These are phyloP conservation scores for Gymnocephalus cernua DNA, from an alignment of 2,113 vertebrate genomes.

Conservation along the genomic window DNA sequence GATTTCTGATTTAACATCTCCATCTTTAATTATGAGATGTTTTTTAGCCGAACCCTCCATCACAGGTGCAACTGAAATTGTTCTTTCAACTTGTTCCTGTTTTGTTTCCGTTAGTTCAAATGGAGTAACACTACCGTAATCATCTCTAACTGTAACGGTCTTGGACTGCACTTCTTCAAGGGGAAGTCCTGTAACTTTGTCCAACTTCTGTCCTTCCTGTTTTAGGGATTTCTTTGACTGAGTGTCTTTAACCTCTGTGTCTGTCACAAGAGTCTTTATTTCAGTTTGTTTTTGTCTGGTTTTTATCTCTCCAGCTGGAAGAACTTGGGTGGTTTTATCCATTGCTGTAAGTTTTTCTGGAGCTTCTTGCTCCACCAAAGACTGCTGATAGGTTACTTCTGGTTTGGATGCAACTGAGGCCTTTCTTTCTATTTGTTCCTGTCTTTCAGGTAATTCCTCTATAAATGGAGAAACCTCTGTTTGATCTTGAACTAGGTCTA, in stretches of 20 bases:
- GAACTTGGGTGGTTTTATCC: neutral
- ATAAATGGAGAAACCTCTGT: neutral
- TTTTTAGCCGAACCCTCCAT: constrained; percentile 25
- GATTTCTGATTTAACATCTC: neutral
- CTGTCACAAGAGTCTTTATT: neutral
- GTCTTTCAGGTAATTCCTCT: neutral
- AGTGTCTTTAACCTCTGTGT: neutral
- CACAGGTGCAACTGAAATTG: neutral
- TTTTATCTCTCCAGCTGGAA: neutral
- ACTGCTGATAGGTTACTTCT: neutral
- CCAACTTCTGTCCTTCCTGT: neutral
- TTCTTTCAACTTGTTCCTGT: constrained; percentile 4
- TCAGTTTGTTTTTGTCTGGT: neutral
- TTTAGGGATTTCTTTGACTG: neutral
- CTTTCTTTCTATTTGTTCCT: constrained; percentile 11
- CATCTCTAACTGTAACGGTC: constrained; percentile 10
- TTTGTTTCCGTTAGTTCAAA: constrained; percentile 11
- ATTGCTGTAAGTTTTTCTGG: neutral
- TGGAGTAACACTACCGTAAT: neutral
- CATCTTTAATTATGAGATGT: neutral
- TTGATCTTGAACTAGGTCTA: constrained; percentile 7
- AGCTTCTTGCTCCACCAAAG: neutral
- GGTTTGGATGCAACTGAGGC: neutral
- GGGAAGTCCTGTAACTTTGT: neutral
- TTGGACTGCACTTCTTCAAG: neutral